A percentile compares a stretch with the other conserved stretches of the same genome.
Evolutionary conservation across 1,140 invertebrate genomes (phyloP).

Genomic region (Atta cephalotes): DNA sequence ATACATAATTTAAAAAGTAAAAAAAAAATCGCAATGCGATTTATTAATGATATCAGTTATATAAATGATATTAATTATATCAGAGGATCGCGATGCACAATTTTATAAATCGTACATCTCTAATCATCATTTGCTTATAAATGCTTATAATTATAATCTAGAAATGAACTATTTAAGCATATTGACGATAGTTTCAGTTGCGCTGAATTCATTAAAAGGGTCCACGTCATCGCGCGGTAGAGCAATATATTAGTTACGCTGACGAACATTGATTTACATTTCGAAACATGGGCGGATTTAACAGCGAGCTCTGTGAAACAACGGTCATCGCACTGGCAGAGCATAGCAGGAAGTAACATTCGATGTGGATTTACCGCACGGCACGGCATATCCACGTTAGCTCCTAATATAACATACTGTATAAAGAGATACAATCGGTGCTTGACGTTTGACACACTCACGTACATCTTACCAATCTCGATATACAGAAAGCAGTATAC

Average conservation of each 20-base stretch:
- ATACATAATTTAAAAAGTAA: too few species aligned
- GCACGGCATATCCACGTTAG: constrained; percentile 52
- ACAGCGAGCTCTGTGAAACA: constrained; percentile 55
- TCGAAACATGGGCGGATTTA: constrained; percentile 37
- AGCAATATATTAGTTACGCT: constrained; percentile 47
- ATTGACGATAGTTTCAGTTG: neutral
- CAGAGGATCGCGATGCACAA: too few species aligned
- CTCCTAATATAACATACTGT: constrained; percentile 67
- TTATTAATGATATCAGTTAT: too few species aligned
- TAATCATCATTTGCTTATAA: neutral
- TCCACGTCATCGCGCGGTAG: neutral
- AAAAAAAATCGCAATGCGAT: too few species aligned
- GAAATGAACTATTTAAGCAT: neutral
- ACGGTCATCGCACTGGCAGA: constrained; percentile 39
- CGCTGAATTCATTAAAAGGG: constrained; percentile 32
- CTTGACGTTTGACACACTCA: constrained; percentile 64
- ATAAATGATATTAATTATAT: too few species aligned
- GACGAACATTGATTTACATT: constrained; percentile 68
- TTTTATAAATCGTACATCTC: too few species aligned
- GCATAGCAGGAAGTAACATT: constrained; percentile 59
- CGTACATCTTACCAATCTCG: constrained; percentile 33
- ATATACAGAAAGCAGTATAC: constrained; percentile 11
- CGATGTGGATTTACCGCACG: constrained; percentile 58
- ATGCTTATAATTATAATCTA: neutral
- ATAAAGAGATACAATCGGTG: constrained; percentile 70